phyloP scores from a whole-genome alignment of 2,113 vertebrate genomes.

The Otolemur garnettii region DNA sequence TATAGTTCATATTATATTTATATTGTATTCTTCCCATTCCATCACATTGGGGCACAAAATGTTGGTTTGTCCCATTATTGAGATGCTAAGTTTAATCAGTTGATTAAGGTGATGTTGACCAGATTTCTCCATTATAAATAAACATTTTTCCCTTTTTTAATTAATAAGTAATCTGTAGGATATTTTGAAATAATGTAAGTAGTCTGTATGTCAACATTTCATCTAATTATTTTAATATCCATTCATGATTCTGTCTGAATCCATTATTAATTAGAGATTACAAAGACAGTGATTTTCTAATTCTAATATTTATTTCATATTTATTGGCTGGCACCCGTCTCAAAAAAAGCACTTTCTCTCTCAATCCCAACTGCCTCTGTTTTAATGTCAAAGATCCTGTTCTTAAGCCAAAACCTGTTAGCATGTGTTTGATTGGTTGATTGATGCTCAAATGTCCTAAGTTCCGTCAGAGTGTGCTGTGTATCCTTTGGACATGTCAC shows the following conservation, averaged over 20 bases:
- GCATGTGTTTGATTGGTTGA: background rate
- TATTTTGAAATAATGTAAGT: constrained; percentile 14
- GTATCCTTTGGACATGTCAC: background rate
- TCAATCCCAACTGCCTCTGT: background rate
- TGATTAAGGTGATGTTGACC: background rate
- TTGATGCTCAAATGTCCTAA: background rate
- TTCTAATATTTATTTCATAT: background rate
- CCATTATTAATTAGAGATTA: background rate
- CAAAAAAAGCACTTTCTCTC: background rate
- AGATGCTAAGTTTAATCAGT: background rate
- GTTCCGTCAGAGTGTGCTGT: background rate
- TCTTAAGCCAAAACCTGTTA: background rate
- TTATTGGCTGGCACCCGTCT: background rate
- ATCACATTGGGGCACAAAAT: background rate
- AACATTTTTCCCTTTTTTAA: background rate
- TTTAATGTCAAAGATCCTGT: background rate
- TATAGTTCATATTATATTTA: background rate
- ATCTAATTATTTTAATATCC: background rate
- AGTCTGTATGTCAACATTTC: background rate
- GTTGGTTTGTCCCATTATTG: background rate
- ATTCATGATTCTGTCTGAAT: background rate
- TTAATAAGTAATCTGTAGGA: background rate
- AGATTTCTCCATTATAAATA: background rate
- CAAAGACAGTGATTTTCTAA: background rate
- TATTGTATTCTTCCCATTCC: background rate